Base-by-base conservation (phyloP, 37 sponge, comb jelly and placozoan species). In the Ephydatia muelleri region DNA sequence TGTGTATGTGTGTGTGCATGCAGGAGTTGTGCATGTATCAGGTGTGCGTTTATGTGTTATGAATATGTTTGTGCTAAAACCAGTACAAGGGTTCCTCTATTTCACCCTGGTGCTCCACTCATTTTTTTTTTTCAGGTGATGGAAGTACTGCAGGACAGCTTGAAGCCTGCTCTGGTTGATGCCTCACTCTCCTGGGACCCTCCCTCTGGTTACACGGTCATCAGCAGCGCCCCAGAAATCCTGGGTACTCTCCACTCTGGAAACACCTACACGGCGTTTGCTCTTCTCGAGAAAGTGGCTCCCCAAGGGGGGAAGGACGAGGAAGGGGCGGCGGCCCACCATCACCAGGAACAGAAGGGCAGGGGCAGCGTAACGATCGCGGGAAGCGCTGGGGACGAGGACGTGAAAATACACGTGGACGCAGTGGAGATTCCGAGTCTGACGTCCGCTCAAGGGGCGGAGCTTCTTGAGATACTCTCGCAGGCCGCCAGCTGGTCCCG, bases 141-240 rank as follows among this genome's bases (percentile, higher is more conserved):
- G 84, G 79, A 78, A 35, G 84, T 84, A 19, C 68, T 89, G 33
- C 49, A 73, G 26, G 84, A 83, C 25, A 89, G 89, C 70, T 33
- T 89, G 38, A 25, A 83, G 75, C 89, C 89, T 6, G 33, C 67
- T 6, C 13, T 89, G 43, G 80, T 49, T 25, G 67, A 89, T 31
- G 32, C 78, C 38, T 27, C 30, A 28, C 78, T 84, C 30, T 33
- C 26, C 67, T 89, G 89, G 89, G 34, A 73, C 31, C 84, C 84
- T 38, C 89, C 89, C 65, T 19, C 37, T 22, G 84, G 84, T 29
- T 89, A 84, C 73, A 40, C 84, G 0, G 49, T 89, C 14, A 68
- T 84, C 31, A 84, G 80, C 21, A 68, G 75, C 49, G 36, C 80
- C 25, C 84, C 84, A 0, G 72, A 57, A 33, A 43, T 30, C 49